Base-by-base conservation (phyloP, 2,888 invertebrate genomes). In the Torymus texanus region DNA sequence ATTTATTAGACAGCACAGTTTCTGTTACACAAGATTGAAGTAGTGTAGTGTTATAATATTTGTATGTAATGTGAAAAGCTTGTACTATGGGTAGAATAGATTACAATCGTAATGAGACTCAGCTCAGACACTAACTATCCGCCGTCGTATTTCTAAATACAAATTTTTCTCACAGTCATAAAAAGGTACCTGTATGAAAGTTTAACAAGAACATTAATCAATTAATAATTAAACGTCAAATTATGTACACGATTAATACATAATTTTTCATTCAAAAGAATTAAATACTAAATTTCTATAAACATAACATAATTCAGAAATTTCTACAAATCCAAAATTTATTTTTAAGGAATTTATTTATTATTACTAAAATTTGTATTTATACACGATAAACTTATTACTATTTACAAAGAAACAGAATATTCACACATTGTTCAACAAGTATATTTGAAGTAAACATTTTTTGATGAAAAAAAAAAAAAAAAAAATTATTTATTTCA, bases 21-120 rank as follows among this genome's bases (percentile, higher is more conserved):
- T 70, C 41, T 50, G 63, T 50, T 80, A 80, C 70, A 77, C 62
- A 74, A 74, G 67, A 63, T 78, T 72, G 50, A 67, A 66, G 56
- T 71, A 71, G 62, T 41, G 41, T 80, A 74, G 61, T 77, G 56
- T 77, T 53, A 56, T 62, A 62, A 53, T 68, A 59, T 67, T 75
- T 65, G 61, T 79, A 75, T 75, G 63, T 80, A 75, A 75, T 75
- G 67, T 78, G 75, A 78, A 81, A 81, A 76, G 78, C 78, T 79
- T 81, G 81, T 81, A 73, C 78, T 70, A 68, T 73, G 65, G 58
- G 73, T 78, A 71, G 61, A 70, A 18, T 77, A 72, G 41, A 72
- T 67, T 24, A 67, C 70, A 76, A 65, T 65, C 62, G 61, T n/a
- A 67, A 24, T 66, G 81, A 81, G 75, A 76, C 73, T 59, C 81